Conservation (phyloP, 2,888 invertebrate species). For the Oegoconia quadripuncta region DNA sequence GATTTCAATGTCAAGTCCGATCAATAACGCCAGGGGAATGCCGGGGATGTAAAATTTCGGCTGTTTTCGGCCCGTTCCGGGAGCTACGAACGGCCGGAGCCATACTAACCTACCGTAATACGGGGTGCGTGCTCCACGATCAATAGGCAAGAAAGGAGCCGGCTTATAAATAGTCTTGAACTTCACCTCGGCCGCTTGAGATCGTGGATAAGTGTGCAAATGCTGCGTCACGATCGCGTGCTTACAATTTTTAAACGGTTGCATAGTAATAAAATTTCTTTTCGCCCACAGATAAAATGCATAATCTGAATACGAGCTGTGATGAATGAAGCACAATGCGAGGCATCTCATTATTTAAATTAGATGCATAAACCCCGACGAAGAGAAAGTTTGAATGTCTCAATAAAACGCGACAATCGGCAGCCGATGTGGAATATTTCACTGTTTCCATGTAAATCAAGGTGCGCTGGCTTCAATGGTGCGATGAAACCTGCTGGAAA, state of each 20-base stretch:
- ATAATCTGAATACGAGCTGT: slow-evolving; percentile 48
- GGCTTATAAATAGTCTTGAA: slow-evolving; percentile 77
- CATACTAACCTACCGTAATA: slow-evolving; percentile 79
- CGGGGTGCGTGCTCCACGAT: slow-evolving; percentile 71
- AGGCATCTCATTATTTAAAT: slow-evolving; percentile 65
- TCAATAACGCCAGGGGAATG: slow-evolving; percentile 74
- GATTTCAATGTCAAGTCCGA: slow-evolving; percentile 79
- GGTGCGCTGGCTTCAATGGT: slow-evolving; percentile 42
- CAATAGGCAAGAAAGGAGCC: slow-evolving; percentile 69
- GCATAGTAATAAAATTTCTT: slow-evolving; percentile 17
- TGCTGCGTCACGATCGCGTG: slow-evolving; percentile 42
- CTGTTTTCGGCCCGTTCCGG: slow-evolving; percentile 69
- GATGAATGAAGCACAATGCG: slow-evolving; percentile 52
- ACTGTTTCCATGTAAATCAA: slow-evolving; percentile 68
- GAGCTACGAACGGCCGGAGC: slow-evolving; percentile 52
- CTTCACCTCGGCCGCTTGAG: slow-evolving; percentile 64
- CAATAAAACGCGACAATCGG: slow-evolving; percentile 72
- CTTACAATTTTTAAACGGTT: slow-evolving; percentile 10
- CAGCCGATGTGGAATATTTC: slow-evolving; percentile 71
- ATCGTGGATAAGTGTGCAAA: slow-evolving; percentile 60
- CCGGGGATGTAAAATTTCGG: slow-evolving; percentile 76
- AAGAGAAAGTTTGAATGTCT: slow-evolving; percentile 68
- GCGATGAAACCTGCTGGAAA: slow-evolving; percentile 43
- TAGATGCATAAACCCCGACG: slow-evolving; percentile 56
- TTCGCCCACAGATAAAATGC: slow-evolving; percentile 27